Evolutionary conservation across 2,888 invertebrate species (phyloP), one percentile per base, ranked within the genome.

Genomic region (Callyntrura sp.): DNA sequence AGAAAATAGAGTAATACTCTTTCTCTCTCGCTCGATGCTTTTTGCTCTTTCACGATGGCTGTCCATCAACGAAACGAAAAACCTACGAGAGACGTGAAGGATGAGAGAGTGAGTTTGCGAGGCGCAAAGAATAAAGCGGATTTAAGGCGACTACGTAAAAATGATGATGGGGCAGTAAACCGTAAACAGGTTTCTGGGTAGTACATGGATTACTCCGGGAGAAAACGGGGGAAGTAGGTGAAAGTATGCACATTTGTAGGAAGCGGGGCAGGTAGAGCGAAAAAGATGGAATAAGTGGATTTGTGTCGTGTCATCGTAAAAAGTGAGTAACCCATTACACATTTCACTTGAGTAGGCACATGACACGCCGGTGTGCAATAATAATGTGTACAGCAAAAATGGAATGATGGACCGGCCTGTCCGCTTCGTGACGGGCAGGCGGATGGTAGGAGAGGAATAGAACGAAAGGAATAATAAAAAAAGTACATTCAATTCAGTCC

Each of bases 301-400:
- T n/a, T n/a, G n/a, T n/a, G n/a, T n/a, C n/a, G n/a, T n/a, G n/a
- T n/a, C n/a, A n/a, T n/a, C n/a, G n/a, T n/a, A n/a, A n/a, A n/a
- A n/a, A 73, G 45, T 48, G 48, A 57, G 55, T 57, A 79, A 55
- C 28, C 79, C 79, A 57, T 57, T 79, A 79, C 79, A 55, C 57
- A 79, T 79, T 57, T 55, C 57, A 57, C 57, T 57, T 79, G 79
- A 57, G n/a, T 79, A 57, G 25, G n/a, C n/a, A 73, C 73, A 73
- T 23, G 48, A 73, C 20, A 73, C 8, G 25, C 20, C 70, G 70
- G 17, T 45, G n/a, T n/a, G n/a, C n/a, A n/a, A n/a, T n/a, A n/a
- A n/a, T n/a, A n/a, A 48, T 70, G n/a, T 43, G 17, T 14, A 70
- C 6, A 9, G 70, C 70, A 43, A 43, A 73, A 35, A 73, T 70